Evolutionary conservation across 2,113 vertebrate genomes (phyloP), one percentile per base, ranked within the genome.

Genomic region (Amphilophus citrinellus): DNA sequence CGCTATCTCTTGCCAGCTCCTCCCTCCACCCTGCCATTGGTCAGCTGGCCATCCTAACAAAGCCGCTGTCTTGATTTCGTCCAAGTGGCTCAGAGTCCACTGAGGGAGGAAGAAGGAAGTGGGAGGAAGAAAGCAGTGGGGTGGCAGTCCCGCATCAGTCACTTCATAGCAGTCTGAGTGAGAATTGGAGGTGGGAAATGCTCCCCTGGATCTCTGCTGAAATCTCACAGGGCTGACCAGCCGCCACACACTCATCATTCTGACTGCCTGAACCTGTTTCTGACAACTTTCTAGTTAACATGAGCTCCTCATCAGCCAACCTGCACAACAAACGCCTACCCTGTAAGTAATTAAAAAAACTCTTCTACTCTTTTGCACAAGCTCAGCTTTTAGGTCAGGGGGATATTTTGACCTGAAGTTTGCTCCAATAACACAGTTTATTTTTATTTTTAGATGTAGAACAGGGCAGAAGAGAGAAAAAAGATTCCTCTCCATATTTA

Each of bases 231-330:
- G 66, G 78, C 89, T 91, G 60, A 85, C 44, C 44, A 44, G 44
- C 68, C 84, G 22, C 32, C 77, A 53, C 50, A 37, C 61, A 32
- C 60, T 71, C 66, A 39, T 78, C 73, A 22, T 76, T 80, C 75
- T 77, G 76, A 79, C 61, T 22, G 62, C 77, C 10, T 73, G 20
- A 0, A 30, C 42, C 66, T 58, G 58, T 37, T 61, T 78, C 61
- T 50, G 58, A n/a, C 77, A 50, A 77, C 42, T 79, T 83, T 60
- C 44, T 86, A 66, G 88, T 89, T 89, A 90, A 75, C 92, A 96
- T 96, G 95, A 96, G 91, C 90, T 95, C 95, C 50, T 92, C 94
- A 35, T 90, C 94, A 35, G 84, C 93, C 61, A 95, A 91, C 88
- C 82, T 94, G 47, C 92, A 94, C 84, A 94, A 77, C 91, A 94